Percentiles rank a stretch among this genome's conserved stretches.
Conservation (phyloP, 2,888 invertebrate genomes). For the Carabus problematicus region DNA sequence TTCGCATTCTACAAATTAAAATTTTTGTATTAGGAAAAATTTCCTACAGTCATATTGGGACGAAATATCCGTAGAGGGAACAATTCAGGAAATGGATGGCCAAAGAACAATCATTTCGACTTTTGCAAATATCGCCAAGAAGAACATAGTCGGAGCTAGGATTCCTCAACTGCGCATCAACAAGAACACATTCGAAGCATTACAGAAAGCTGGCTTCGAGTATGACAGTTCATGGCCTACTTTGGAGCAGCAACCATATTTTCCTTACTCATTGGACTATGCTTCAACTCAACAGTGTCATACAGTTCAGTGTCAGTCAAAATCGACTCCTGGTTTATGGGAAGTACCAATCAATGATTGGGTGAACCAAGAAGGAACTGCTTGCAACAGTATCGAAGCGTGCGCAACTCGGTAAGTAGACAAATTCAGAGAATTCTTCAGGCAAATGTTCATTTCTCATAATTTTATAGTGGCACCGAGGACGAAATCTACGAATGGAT, state of each 20-base stretch:
- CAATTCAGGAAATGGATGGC: constrained; percentile 55
- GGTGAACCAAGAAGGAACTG: constrained; percentile 57
- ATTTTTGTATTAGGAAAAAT: constrained; percentile 44
- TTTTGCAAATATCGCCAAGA: constrained; percentile 55
- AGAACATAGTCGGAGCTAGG: constrained; percentile 56
- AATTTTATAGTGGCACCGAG: background rate
- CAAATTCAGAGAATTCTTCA: background rate
- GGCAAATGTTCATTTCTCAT: background rate
- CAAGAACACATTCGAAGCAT: constrained; percentile 65
- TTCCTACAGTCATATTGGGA: constrained; percentile 53
- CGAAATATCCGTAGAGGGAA: constrained; percentile 48
- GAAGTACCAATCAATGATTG: constrained; percentile 70
- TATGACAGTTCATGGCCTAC: constrained; percentile 71
- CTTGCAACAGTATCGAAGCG: constrained; percentile 67
- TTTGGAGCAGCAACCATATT: background rate
- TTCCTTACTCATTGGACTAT: background rate
- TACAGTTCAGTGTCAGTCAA: constrained; percentile 61
- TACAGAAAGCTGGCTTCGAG: constrained; percentile 60
- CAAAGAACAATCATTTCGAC: constrained; percentile 53
- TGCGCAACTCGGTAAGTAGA: constrained; percentile 62
- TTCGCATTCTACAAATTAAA: background rate
- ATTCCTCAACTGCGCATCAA: constrained; percentile 66
- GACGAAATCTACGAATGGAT: constrained; percentile 11
- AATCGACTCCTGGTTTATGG: constrained; percentile 69
- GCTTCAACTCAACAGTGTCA: background rate